phyloP scores from a whole-genome alignment of 2,113 vertebrate genomes.

The Cryptomyrus ogoouensis region DNA sequence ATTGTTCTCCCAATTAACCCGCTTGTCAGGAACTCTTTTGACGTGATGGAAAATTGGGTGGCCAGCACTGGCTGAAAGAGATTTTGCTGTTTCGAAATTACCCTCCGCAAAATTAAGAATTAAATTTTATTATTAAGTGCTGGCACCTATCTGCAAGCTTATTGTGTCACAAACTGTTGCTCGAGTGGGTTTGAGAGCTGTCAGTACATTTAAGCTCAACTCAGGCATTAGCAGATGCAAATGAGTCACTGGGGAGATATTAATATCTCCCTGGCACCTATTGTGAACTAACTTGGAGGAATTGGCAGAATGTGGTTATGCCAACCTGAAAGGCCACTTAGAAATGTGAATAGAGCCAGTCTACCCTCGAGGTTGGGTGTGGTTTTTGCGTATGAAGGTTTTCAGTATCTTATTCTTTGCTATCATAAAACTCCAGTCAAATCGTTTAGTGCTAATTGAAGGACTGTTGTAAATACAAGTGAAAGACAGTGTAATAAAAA shows the following conservation, averaged over 20 bases:
- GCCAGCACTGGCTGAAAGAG: background rate
- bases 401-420: background rate
- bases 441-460: background rate
- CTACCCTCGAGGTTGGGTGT: background rate
- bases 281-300: background rate
- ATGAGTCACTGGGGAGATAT: background rate
- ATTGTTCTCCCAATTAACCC: background rate
- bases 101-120: background rate
- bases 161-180: background rate
- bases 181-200: background rate
- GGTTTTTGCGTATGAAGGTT: background rate
- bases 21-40: background rate
- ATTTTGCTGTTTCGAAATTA: background rate
- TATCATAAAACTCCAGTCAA: background rate
- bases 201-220: background rate
- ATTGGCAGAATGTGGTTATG: background rate
- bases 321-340: background rate
- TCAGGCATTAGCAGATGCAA: background rate
- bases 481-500: background rate
- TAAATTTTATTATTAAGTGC: conserved; percentile 10
- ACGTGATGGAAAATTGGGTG: conserved; percentile 1
- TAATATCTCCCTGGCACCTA: background rate
- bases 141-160: background rate
- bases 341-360: background rate
- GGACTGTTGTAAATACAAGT: background rate